Evolutionary conservation across 2,888 invertebrate species (phyloP), one percentile per base, ranked within the genome.

Genomic region (Barypeithes pellucidus): DNA sequence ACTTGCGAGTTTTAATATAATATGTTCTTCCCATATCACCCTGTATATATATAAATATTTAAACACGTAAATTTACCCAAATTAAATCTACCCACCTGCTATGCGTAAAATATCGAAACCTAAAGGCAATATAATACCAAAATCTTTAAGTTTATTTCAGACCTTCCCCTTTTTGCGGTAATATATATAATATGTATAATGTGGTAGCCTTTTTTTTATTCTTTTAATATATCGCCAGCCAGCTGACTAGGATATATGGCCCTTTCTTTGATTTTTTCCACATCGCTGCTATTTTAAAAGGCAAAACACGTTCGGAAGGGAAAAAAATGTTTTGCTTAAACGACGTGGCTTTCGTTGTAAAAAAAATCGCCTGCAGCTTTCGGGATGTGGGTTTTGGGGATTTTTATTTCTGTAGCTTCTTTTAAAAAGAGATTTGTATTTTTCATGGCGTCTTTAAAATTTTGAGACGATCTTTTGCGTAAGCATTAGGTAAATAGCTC

Each of bases 191-290:
- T 57, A 72, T 67, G 63, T 72, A 57, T 67, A 72, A 69, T 73
- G 39, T 54, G 43, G 65, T 67, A 43, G 61, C 47, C 45, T 54
- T 72, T 68, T 29, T 60, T 70, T 70, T 69, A 68, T 73, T 74
- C 71, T 71, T 70, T 74, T 69, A 73, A 73, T 73, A 73, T 69
- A 73, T 73, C 69, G 69, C 60, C 65, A 67, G 59, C 60, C 67
- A 33, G 65, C 63, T 69, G 73, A 69, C 73, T 67, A 16, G 57
- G 67, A 74, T 71, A 74, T 74, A 74, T 74, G 71, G 63, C 22
- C 47, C 71, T 71, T 74, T 71, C 50, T 74, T 71, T 74, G 74
- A 74, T 74, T 74, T 74, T 73, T 71, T 66, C 62, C 74, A 63
- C 74, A 67, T 71, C 62, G 71, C 50, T 71, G 57, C 57, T 47